These are phyloP conservation scores for Sicus ferrugineus DNA, from an alignment of 2,888 invertebrate genomes.

Conservation along the genomic window DNA sequence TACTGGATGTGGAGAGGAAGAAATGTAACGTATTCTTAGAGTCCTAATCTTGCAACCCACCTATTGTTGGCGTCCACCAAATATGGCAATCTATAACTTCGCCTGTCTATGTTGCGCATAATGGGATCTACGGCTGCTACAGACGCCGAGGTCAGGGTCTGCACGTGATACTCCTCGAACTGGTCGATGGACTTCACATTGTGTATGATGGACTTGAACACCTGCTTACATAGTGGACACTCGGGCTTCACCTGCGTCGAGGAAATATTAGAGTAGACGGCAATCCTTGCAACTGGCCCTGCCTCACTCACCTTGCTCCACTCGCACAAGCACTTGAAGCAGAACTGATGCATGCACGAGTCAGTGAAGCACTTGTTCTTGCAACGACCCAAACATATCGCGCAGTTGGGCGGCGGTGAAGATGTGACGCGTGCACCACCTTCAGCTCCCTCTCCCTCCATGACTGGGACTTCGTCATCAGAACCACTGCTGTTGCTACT, in stretches of 20 bases:
- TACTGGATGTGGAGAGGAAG: background rate
- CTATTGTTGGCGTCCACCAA: conserved; percentile 19
- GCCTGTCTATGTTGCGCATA: no score
- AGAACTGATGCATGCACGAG: conserved; percentile 92
- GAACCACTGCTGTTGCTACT: conserved; percentile 54
- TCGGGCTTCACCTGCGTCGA: conserved; percentile 81
- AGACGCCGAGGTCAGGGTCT: conserved; percentile 49
- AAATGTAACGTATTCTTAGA: background rate
- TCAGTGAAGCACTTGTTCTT: conserved; percentile 91
- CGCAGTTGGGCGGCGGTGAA: conserved; percentile 87
- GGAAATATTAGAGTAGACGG: conserved; percentile 1
- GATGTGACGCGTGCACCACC: conserved; percentile 58
- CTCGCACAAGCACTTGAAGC: conserved; percentile 88
- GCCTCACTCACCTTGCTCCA: conserved; percentile 88
- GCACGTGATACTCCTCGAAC: conserved; percentile 83
- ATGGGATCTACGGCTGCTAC: conserved; percentile 41
- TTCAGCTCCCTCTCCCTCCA: conserved; percentile 42
- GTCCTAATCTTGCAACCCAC: conserved; percentile 22
- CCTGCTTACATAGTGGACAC: conserved; percentile 93
- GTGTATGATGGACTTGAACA: conserved; percentile 90
- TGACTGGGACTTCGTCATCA: conserved; percentile 39
- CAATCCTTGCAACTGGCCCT: background rate
- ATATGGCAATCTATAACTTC: conserved; percentile 20
- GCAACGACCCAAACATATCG: conserved; percentile 88
- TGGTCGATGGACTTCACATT: conserved; percentile 87